These are phyloP conservation scores for Poecilobothrus nobilitatus DNA, from an alignment of 2,888 invertebrate species.

Conservation along the genomic window DNA sequence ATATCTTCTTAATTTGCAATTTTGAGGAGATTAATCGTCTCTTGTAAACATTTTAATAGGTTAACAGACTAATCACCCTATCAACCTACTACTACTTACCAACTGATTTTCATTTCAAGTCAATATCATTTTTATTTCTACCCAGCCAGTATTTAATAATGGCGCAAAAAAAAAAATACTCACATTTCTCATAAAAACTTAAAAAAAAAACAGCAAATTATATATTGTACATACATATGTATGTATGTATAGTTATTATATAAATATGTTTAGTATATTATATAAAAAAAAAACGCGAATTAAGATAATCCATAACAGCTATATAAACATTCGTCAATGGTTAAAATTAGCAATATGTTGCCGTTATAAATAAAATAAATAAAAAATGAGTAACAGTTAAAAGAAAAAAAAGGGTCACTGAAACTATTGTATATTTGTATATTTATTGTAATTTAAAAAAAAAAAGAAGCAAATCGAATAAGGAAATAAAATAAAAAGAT, in stretches of 20 bases:
- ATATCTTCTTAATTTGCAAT: background rate
- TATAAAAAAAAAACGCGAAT: background rate
- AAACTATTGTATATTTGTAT: background rate
- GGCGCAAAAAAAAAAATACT: background rate
- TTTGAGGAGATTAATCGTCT: background rate
- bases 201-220: background rate
- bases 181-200: background rate
- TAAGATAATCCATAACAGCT: background rate
- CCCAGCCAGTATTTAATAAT: too few species aligned
- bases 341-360: background rate
- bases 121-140: too few species aligned
- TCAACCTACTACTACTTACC: too few species aligned
- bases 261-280: too few species aligned
- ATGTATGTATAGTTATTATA: too few species aligned
- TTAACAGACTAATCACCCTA: background rate
- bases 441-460: too few species aligned
- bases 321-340: background rate
- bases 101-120: too few species aligned
- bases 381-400: background rate
- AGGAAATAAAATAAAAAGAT: background rate
- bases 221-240: background rate
- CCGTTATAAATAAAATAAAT: background rate
- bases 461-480: background rate
- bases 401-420: background rate
- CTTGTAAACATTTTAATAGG: background rate